Base-by-base conservation (phyloP, 2,888 invertebrate species). In the Eupithecia exiguata region DNA sequence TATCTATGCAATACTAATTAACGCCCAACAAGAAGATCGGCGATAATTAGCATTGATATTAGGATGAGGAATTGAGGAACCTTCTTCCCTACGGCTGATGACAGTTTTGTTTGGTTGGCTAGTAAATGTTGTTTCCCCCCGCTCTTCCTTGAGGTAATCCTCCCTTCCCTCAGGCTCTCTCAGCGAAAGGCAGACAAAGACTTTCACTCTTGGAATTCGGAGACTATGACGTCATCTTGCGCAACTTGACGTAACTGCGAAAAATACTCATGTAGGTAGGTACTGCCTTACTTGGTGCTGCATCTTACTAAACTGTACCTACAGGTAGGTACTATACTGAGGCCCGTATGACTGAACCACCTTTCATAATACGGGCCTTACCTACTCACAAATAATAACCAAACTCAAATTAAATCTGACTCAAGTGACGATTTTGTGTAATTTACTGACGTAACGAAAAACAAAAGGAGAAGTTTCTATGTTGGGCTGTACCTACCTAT, bases 171-270 rank as follows among this genome's bases (percentile, higher is more conserved):
- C 25, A 58, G 58, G 58, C 89, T 87, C 89, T 85, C 87, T 80
- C 81, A 82, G 91, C 87, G 92, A 93, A 92, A 92, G 92, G 90
- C 86, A 92, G 53, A 62, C 62, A 18, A 58, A 61, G 53, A 75
- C 94, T 94, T 94, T 94, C 94, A 92, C 94, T 92, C 72, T 70
- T 86, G 88, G 94, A 92, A 94, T 94, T 91, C 87, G 91, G 89
- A 85, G 82, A 83, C 69, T 61, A 67, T 92, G 92, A 93, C 93
- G 92, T 93, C 91, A 92, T 30, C 76, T 92, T 91, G 89, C 92
- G 92, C 91, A 94, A 93, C 82, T 82, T 93, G 91, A 94, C 88
- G 92, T 92, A 93, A 93, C 85, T 62, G 35, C 62, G 62, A 35
- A 62, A 62, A 35, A 62, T 35, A 62, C 18, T 18, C 9, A 18